These are phyloP conservation scores for Streblospio benedicti DNA, from an alignment of 1,140 invertebrate genomes.

Conservation along the genomic window DNA sequence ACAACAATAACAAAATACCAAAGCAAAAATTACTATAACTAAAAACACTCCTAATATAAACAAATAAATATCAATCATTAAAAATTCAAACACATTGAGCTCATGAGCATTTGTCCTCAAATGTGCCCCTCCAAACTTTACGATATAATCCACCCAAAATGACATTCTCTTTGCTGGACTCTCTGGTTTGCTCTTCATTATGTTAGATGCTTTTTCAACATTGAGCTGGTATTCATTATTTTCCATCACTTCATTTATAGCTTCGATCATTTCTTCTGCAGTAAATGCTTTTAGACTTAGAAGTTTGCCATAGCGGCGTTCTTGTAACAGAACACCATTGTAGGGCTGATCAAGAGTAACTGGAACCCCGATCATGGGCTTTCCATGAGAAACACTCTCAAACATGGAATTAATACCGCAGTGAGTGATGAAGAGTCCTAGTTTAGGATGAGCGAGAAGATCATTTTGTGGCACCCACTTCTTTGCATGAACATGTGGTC, in stretches of 20 bases:
- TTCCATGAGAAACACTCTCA: neutral
- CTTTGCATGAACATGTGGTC: no score
- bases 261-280: no score
- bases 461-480: neutral
- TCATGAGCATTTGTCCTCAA: neutral
- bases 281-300: no score
- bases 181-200: neutral
- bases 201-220: neutral
- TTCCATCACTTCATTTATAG: no score
- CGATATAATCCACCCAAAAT: slow-evolving; percentile 14
- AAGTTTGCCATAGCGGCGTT: no score
- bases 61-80: neutral
- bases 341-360: neutral
- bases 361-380: neutral
- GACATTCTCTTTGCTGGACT: neutral
- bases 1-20: no score
- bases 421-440: neutral
- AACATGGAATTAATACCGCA: neutral
- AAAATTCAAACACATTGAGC: neutral
- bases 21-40: no score
- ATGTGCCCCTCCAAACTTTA: slow-evolving; percentile 11
- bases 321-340: neutral
- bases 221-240: no score
- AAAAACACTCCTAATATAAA: neutral
- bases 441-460: neutral